These are phyloP conservation scores for Tetropium fuscum DNA, from an alignment of 2,888 invertebrate species.

Conservation along the genomic window DNA sequence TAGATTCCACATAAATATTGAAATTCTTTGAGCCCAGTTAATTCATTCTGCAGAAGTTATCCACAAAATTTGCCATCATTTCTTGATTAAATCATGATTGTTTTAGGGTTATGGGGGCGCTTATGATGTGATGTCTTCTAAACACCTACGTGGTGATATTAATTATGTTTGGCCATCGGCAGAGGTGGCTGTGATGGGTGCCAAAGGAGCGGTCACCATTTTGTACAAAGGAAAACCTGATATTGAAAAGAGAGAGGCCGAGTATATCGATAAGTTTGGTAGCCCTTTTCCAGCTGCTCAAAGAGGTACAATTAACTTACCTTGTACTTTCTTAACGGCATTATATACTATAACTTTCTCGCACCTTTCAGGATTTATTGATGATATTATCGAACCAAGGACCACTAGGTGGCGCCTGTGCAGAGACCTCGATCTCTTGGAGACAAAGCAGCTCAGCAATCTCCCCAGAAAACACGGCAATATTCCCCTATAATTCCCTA, in stretches of 20 bases:
- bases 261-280: constrained; percentile 75
- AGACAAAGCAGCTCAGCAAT: constrained; percentile 70
- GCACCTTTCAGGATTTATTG: constrained; percentile 70
- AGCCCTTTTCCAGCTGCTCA: constrained; percentile 76
- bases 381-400: constrained; percentile 75
- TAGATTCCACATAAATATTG: no score
- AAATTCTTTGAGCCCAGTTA: no score
- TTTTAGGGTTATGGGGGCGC: constrained; percentile 75
- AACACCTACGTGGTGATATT: constrained; percentile 75
- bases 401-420: constrained; percentile 72
- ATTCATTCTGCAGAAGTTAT: no score
- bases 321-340: no score
- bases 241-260: constrained; percentile 69
- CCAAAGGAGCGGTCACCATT: constrained; percentile 76
- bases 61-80: no score
- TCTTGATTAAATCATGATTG: constrained; percentile 6
- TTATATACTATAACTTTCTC: no score
- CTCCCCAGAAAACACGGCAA: constrained; percentile 77
- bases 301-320: constrained; percentile 65
- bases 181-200: constrained; percentile 79
- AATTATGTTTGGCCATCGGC: constrained; percentile 81
- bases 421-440: constrained; percentile 69
- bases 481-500: constrained; percentile 70
- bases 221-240: constrained; percentile 70
- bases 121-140: constrained; percentile 78